Base-by-base conservation (phyloP, 2,888 invertebrate species). In the Parnassius mnemosyne region DNA sequence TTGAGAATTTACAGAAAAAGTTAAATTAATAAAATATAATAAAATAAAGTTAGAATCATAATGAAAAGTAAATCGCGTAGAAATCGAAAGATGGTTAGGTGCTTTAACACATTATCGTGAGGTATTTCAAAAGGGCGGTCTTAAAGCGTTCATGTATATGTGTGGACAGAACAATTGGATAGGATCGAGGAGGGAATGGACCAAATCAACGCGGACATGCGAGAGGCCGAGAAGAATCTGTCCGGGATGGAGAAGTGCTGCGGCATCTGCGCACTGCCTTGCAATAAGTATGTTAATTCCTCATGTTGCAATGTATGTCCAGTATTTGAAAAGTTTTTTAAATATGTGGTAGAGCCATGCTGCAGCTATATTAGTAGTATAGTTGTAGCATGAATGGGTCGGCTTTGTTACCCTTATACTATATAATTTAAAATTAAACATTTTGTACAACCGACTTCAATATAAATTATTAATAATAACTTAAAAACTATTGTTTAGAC, bases 221-320 rank as follows among this genome's bases (percentile, higher is more conserved):
- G 96, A 80, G 99, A 99, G 88, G 99, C 99, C 16, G 99, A 99
- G 92, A 99, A 99, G 92, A 99, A 99, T 92, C 94, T 99, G 77
- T 99, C 99, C 73, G 99, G 99, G 70, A 98, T 99, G 98, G 99
- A 99, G 93, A 99, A 99, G 91, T 99, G 99, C 91, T 99, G 99
- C 89, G 99, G 99, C 65, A 95, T 99, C 79, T 99, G 99, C 92
- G 98, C 98, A 65, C 94, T 99, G 80, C 99, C 99, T 51, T 99
- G 99, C 94, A 98, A 98, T 93, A 99, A 98, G 98, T 98, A 93
- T 87, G 95, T 89, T 41, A 1, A 9, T 9, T 7, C 5, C 16
- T 49, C 10, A 1, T 12, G n/a, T 46, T 12, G 34, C 5, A 34
- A 34, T 34, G 34, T 34, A 7, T 34, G 7, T 34, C 34, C 7